Percentiles rank a stretch among this genome's conserved stretches.
Evolutionary conservation across 2,113 vertebrate species (phyloP).

Genomic region (Eulemur macaco): DNA sequence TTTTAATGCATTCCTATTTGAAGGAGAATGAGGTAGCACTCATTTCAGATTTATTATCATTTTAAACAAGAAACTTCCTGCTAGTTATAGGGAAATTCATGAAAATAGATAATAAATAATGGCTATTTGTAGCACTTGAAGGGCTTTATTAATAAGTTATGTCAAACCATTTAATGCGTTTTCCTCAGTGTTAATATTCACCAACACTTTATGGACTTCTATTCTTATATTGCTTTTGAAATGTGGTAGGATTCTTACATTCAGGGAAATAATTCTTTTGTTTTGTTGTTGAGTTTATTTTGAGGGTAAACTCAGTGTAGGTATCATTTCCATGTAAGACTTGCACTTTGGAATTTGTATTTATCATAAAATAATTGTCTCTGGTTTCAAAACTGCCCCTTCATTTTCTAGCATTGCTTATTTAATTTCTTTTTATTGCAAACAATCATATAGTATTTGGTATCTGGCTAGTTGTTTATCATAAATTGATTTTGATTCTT

Average conservation of each 20-base stretch:
- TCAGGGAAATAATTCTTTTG: constrained; percentile 33
- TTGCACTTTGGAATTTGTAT: constrained; percentile 31
- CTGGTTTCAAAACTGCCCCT: neutral
- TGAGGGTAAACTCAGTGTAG: constrained; percentile 16
- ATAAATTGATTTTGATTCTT: constrained; percentile 22
- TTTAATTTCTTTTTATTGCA: constrained; percentile 30
- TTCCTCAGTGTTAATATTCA: constrained; percentile 56
- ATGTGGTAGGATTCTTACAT: constrained; percentile 18
- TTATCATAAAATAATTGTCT: constrained; percentile 25
- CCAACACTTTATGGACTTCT: constrained; percentile 37
- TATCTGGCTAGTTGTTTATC: constrained; percentile 21
- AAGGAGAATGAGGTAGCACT: constrained; percentile 49
- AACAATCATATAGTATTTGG: neutral
- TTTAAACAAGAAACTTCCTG: constrained; percentile 54
- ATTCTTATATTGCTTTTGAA: constrained; percentile 47
- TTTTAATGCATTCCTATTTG: constrained; percentile 27
- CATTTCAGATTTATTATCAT: constrained; percentile 62
- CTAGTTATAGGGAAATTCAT: constrained; percentile 39
- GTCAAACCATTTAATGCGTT: constrained; percentile 51
- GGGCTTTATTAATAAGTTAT: constrained; percentile 62
- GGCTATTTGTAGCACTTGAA: constrained; percentile 42
- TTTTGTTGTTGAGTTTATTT: constrained; percentile 34
- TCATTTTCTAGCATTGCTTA: neutral
- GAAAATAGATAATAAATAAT: constrained; percentile 64
- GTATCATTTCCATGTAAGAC: neutral